Percentiles rank a stretch among this genome's conserved stretches.
These are phyloP conservation scores for Pyrrhura leucotis DNA, from an alignment of 2,797 vertebrate species.

Conservation along the genomic window DNA sequence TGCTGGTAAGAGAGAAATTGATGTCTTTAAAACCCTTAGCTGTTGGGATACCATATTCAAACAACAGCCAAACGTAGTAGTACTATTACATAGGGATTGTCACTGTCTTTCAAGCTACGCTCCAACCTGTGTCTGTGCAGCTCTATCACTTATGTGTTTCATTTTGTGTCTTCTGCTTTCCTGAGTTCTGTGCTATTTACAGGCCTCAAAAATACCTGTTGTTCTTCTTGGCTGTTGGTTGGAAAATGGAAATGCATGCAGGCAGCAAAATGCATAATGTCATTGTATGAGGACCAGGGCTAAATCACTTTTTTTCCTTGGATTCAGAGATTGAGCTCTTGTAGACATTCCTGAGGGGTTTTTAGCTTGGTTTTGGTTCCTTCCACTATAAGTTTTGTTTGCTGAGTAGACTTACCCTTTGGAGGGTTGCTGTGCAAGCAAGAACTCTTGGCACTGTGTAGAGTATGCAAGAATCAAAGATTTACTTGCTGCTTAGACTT, in stretches of 20 bases:
- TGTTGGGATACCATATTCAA: background rate
- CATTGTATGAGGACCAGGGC: background rate
- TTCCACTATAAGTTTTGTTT: background rate
- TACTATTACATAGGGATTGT: background rate
- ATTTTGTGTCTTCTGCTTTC: background rate
- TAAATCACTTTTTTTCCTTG: background rate
- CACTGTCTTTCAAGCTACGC: background rate
- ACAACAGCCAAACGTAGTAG: background rate
- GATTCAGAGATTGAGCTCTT: background rate
- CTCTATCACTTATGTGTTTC: background rate
- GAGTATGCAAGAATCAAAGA: background rate
- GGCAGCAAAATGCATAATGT: background rate
- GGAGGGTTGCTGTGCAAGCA: background rate
- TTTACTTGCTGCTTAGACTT: background rate
- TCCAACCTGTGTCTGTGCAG: background rate
- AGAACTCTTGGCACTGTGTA: background rate
- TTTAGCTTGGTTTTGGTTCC: background rate
- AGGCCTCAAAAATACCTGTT: background rate
- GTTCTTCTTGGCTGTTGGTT: background rate
- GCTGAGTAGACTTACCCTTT: background rate
- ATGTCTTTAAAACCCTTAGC: background rate
- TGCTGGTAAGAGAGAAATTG: background rate
- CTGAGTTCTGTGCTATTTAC: background rate
- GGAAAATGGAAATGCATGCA: background rate
- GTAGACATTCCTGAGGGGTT: background rate